These are phyloP conservation scores for Scleropages formosus DNA, from an alignment of 2,797 vertebrate species.

Conservation along the genomic window DNA sequence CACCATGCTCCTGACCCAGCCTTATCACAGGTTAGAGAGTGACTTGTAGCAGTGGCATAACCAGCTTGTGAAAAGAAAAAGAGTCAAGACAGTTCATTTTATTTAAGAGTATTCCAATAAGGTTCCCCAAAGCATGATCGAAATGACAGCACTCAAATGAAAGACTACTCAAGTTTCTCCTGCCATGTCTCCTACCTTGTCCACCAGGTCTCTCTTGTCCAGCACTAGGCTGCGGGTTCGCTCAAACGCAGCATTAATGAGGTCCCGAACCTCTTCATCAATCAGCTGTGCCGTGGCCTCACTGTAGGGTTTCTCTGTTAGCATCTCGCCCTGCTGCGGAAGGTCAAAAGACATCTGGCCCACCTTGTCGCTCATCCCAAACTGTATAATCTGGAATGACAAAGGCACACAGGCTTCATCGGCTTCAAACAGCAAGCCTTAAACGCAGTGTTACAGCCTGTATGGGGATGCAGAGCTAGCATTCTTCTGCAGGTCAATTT, in stretches of 20 bases:
- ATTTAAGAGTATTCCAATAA: no score
- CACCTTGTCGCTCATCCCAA: slow-evolving; percentile 76
- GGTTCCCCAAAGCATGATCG: no score
- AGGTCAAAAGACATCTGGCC: slow-evolving; percentile 76
- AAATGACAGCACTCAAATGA: no score
- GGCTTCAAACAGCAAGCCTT: not conserved
- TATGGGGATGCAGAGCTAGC: not conserved
- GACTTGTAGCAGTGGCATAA: no score
- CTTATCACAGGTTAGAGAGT: no score
- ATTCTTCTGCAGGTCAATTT: not conserved
- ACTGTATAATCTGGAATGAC: slow-evolving; percentile 68
- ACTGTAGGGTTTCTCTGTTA: slow-evolving; percentile 72
- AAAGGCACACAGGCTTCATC: not conserved
- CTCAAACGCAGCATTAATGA: slow-evolving; percentile 60
- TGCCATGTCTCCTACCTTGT: slow-evolving; percentile 56
- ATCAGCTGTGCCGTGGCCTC: slow-evolving; percentile 72
- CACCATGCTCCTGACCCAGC: no score
- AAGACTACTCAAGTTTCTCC: no score
- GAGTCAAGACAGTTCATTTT: no score
- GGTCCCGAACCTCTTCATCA: slow-evolving; percentile 63
- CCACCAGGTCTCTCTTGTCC: slow-evolving; percentile 65
- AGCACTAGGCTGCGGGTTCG: slow-evolving; percentile 60
- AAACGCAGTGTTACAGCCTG: not conserved
- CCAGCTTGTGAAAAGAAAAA: no score
- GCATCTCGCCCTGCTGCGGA: slow-evolving; percentile 59